Conservation (phyloP, 2,113 vertebrate genomes). For the Chamaetylas fuelleborni region DNA sequence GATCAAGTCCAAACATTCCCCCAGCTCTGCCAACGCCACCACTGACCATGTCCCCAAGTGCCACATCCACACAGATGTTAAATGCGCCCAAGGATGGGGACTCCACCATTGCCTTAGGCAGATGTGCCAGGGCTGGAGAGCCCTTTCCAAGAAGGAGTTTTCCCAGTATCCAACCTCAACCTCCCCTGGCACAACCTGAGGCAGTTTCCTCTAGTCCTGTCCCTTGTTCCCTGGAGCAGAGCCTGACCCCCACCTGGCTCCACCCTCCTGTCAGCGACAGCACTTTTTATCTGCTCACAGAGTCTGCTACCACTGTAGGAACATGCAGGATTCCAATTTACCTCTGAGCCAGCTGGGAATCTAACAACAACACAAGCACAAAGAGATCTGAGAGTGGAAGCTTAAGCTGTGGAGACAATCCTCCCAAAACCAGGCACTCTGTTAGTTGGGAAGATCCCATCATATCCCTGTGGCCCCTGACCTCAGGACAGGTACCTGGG, state of each 20-base stretch:
- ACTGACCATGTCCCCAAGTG: not conserved
- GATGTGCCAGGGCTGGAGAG: not conserved
- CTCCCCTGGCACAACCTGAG: not conserved
- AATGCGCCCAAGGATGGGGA: not conserved
- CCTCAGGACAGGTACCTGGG: conserved; percentile 75
- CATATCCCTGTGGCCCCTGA: no score
- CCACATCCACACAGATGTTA: not conserved
- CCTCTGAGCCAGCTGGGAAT: not conserved
- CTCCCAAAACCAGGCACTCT: not conserved
- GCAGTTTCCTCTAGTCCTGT: not conserved
- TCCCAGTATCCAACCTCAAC: not conserved
- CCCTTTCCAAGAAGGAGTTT: not conserved
- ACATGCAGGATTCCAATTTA: not conserved
- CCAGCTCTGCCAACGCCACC: not conserved
- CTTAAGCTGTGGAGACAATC: not conserved
- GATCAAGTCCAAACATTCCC: not conserved
- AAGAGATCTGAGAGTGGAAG: fast-evolving
- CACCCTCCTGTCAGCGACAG: not conserved
- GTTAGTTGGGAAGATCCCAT: not conserved
- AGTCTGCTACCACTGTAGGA: not conserved
- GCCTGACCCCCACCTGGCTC: not conserved
- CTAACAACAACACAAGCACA: not conserved
- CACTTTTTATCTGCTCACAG: not conserved
- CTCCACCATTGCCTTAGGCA: not conserved
- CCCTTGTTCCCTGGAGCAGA: not conserved